Percentiles rank a stretch among this genome's conserved stretches.
These are phyloP conservation scores for Tricholaema leucomelas DNA, from an alignment of 2,113 vertebrate species.

Conservation along the genomic window DNA sequence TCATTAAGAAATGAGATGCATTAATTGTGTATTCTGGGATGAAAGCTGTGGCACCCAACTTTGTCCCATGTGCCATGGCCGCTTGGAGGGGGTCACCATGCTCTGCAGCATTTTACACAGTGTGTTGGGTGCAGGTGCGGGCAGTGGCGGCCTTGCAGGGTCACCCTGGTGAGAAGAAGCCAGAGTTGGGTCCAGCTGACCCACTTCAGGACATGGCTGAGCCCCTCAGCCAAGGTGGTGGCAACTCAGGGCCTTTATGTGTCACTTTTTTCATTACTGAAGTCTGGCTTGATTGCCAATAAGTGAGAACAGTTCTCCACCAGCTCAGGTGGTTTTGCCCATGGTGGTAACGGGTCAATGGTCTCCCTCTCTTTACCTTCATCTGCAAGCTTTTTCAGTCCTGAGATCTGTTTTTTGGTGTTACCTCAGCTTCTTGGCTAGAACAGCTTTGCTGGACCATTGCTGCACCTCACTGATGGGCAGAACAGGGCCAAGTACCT, in stretches of 20 bases:
- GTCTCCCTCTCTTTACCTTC: neutral
- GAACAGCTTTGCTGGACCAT: neutral
- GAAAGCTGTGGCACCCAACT: neutral
- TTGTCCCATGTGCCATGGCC: neutral
- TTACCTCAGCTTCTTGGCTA: neutral
- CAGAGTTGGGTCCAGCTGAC: fast-evolving
- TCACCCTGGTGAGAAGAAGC: no score
- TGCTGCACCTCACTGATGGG: neutral
- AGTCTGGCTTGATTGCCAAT: neutral
- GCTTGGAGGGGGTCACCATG: neutral
- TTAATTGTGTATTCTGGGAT: neutral
- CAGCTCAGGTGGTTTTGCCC: neutral
- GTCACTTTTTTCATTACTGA: neutral
- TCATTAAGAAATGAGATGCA: neutral
- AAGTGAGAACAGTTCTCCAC: neutral
- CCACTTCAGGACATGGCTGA: fast-evolving
- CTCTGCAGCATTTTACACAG: neutral
- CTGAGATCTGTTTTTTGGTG: neutral
- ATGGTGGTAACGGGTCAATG: neutral
- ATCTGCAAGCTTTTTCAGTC: neutral
- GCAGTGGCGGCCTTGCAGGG: neutral
- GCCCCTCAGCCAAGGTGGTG: neutral
- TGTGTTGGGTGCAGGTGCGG: neutral
- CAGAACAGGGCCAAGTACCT: neutral
- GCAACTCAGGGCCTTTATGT: neutral